These are phyloP conservation scores for Epistrophe eligans DNA, from an alignment of 2,888 invertebrate genomes.

Conservation along the genomic window DNA sequence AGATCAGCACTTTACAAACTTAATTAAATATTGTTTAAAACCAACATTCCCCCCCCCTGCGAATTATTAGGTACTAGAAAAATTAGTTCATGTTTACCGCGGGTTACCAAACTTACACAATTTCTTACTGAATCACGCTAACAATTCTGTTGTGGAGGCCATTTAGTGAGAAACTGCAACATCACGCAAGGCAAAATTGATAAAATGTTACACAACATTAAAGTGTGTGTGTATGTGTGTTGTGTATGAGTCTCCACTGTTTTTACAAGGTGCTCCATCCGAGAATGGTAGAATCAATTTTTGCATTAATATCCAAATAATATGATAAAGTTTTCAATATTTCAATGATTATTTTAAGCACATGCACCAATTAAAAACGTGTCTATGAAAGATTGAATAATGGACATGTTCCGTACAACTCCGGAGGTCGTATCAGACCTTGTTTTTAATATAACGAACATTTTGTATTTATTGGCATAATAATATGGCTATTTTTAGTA, in stretches of 20 bases:
- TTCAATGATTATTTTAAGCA: no score
- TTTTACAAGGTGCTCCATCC: not conserved
- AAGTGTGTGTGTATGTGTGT: not conserved
- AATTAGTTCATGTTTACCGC: conserved; percentile 54
- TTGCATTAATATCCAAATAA: not conserved
- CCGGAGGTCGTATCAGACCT: no score
- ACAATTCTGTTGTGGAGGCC: conserved; percentile 51
- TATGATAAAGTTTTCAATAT: no score
- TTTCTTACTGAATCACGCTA: conserved; percentile 66
- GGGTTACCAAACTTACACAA: conserved; percentile 61
- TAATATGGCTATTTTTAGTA: no score
- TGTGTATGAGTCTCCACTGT: no score
- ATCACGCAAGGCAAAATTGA: conserved; percentile 67
- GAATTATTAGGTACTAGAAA: conserved; percentile 44
- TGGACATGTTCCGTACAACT: no score
- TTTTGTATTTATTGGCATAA: no score
- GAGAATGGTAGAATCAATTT: not conserved
- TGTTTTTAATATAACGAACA: no score
- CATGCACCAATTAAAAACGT: no score
- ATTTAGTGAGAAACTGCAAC: conserved; percentile 52
- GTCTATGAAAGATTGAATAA: no score
- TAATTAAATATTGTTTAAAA: conserved; percentile 4
- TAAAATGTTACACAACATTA: conserved; percentile 49
- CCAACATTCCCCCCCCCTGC: not conserved
- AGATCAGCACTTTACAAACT: not conserved